Base-by-base conservation (phyloP, 2,888 invertebrate species). In the Ellobium chinense region DNA sequence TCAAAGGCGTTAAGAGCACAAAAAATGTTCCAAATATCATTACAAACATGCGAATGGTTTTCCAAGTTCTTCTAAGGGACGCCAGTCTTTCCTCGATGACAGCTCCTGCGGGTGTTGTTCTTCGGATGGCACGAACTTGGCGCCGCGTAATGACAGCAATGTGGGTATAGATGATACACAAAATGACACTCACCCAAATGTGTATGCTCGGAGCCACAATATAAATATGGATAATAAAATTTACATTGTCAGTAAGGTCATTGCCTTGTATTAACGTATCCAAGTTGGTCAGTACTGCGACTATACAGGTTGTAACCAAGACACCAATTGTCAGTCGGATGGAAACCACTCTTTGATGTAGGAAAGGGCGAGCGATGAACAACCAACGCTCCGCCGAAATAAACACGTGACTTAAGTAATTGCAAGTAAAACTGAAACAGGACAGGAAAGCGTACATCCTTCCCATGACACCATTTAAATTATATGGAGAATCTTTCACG, bases 311-410 rank as follows among this genome's bases (percentile, higher is more conserved):
- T 4, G 24, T 31, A 2, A 54, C 54, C 12, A 70, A 1, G 0
- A 4, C 56, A 70, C 56, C 54, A 1, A n/a, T n/a, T n/a, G n/a
- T n/a, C n/a, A n/a, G n/a, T n/a, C n/a, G n/a, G n/a, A n/a, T n/a
- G n/a, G n/a, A n/a, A n/a, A n/a, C n/a, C n/a, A n/a, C n/a, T n/a
- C n/a, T n/a, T n/a, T n/a, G n/a, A n/a, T n/a, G n/a, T n/a, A n/a
- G n/a, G n/a, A n/a, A n/a, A n/a, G n/a, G n/a, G n/a, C n/a, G n/a
- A n/a, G n/a, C n/a, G n/a, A n/a, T n/a, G n/a, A n/a, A 70, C 31
- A 70, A 31, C 69, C 69, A 70, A 1, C 69, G 54, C n/a, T 70
- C 69, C 1, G 24, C 3, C 4, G 69, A 70, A 9, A 70, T 34
- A 1, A 70, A 3, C 18, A 69, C 29, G 18, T 54, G 46, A 18